Percentiles rank a stretch among this genome's conserved stretches.
These are phyloP conservation scores for Eulithis testata DNA, from an alignment of 2,888 invertebrate species.

Conservation along the genomic window DNA sequence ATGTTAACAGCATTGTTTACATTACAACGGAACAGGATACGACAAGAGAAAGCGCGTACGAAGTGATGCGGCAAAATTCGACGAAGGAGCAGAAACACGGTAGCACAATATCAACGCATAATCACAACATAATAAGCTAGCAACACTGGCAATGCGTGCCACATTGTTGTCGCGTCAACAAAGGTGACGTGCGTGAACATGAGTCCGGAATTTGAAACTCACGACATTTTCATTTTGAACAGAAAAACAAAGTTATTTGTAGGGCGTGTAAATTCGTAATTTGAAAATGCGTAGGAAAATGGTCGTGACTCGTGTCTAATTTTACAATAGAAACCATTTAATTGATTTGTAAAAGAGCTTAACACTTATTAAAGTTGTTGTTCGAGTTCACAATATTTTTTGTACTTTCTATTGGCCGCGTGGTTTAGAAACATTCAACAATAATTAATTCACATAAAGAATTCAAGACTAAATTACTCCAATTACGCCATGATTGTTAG, in stretches of 20 bases:
- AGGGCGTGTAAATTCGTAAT: slow-evolving; percentile 7
- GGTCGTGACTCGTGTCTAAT: not conserved
- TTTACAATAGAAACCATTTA: slow-evolving; percentile 2
- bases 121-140: slow-evolving; percentile 59
- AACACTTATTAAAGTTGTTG: too few species aligned
- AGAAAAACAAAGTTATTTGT: slow-evolving; percentile 1
- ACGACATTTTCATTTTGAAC: slow-evolving; percentile 6
- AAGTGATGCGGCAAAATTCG: slow-evolving; percentile 58
- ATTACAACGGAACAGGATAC: slow-evolving; percentile 47
- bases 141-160: slow-evolving; percentile 45
- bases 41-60: slow-evolving; percentile 57
- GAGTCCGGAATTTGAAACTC: slow-evolving; percentile 32
- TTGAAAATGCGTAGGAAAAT: slow-evolving; percentile 9
- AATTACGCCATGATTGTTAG: slow-evolving; percentile 17
- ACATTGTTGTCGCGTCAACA: slow-evolving; percentile 41
- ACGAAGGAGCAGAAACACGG: slow-evolving; percentile 45
- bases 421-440: slow-evolving; percentile 5
- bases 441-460: slow-evolving; percentile 2
- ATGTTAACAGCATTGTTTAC: slow-evolving; percentile 20
- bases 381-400: too few species aligned
- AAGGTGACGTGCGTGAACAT: slow-evolving; percentile 36
- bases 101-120: slow-evolving; percentile 50
- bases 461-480: slow-evolving; percentile 17
- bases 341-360: not conserved
- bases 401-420: too few species aligned